Percentiles rank a stretch among this genome's conserved stretches.
Evolutionary conservation across 2,888 invertebrate species (phyloP).

Genomic region (Meloe dianella): DNA sequence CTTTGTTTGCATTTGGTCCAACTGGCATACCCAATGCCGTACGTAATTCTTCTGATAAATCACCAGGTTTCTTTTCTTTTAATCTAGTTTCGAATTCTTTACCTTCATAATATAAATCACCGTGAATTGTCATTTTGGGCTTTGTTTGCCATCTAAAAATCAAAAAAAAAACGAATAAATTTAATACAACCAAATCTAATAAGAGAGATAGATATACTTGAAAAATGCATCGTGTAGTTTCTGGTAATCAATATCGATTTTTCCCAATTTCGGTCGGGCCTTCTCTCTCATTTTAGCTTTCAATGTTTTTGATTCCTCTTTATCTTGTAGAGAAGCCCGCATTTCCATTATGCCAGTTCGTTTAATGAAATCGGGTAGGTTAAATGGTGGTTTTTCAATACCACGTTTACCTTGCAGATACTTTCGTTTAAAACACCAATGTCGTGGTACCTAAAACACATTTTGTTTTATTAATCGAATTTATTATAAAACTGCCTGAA

Average conservation of each 20-base stretch:
- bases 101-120: slow-evolving; percentile 98
- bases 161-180: slow-evolving; percentile 18
- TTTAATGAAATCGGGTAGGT: slow-evolving; percentile 97
- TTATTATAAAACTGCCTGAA: no score
- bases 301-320: slow-evolving; percentile 91
- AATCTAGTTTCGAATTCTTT: slow-evolving; percentile 98
- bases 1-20: slow-evolving; percentile 87
- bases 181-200: no score
- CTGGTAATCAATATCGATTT: slow-evolving; percentile 99
- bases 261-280: slow-evolving; percentile 95
- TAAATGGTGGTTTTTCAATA: slow-evolving; percentile 98
- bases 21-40: slow-evolving; percentile 99
- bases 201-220: slow-evolving; percentile 69
- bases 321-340: slow-evolving; percentile 97
- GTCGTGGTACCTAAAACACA: slow-evolving; percentile 87
- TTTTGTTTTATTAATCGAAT: no score
- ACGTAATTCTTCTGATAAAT: slow-evolving; percentile 92
- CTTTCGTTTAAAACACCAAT: slow-evolving; percentile 98
- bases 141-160: slow-evolving; percentile 92
- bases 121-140: slow-evolving; percentile 98
- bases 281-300: slow-evolving; percentile 98
- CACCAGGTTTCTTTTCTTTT: slow-evolving; percentile 98
- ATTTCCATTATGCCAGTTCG: slow-evolving; percentile 99
- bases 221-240: slow-evolving; percentile 99
- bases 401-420: slow-evolving; percentile 86